phyloP scores from a whole-genome alignment of 2,113 vertebrate species.

The Pleuronectes platessa region DNA sequence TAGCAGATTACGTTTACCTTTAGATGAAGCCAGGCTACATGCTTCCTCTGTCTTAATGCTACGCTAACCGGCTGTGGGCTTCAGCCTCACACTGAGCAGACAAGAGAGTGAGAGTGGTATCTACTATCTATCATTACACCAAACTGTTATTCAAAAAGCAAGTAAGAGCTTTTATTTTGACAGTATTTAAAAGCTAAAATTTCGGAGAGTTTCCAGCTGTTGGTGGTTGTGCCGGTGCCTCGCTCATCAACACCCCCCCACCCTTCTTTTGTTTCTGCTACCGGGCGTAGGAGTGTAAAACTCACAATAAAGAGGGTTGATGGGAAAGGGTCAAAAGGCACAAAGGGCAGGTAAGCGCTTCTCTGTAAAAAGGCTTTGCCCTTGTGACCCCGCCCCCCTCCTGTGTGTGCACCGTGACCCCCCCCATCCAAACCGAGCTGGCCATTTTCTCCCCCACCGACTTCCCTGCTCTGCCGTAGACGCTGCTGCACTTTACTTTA shows the following conservation, averaged over 20 bases:
- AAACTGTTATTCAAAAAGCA: slow-evolving; percentile 9
- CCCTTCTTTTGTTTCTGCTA: slow-evolving; percentile 82
- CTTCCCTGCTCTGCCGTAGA: slow-evolving; percentile 47
- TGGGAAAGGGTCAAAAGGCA: slow-evolving; percentile 86
- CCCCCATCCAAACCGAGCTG: slow-evolving; percentile 19
- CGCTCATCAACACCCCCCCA: slow-evolving; percentile 53
- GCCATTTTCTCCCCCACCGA: slow-evolving; percentile 49
- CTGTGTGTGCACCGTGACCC: slow-evolving; percentile 67
- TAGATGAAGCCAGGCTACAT: too few species aligned
- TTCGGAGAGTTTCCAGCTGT: slow-evolving; percentile 36
- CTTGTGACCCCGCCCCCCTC: slow-evolving; percentile 62
- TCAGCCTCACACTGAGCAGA: too few species aligned
- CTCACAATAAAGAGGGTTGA: slow-evolving; percentile 91
- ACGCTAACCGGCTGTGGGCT: too few species aligned
- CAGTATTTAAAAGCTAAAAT: slow-evolving; percentile 16
- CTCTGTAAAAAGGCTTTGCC: slow-evolving; percentile 67
- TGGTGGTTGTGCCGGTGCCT: slow-evolving; percentile 28
- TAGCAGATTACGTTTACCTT: neutral
- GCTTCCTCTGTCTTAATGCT: too few species aligned
- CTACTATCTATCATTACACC: neutral
- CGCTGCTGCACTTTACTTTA: slow-evolving; percentile 69
- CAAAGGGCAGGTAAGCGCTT: slow-evolving; percentile 86
- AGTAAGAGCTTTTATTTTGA: slow-evolving; percentile 13
- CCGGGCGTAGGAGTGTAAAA: slow-evolving; percentile 88
- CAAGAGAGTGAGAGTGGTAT: too few species aligned